Evolutionary conservation across 2,888 invertebrate genomes (phyloP).

Genomic region (Ctena decussata): DNA sequence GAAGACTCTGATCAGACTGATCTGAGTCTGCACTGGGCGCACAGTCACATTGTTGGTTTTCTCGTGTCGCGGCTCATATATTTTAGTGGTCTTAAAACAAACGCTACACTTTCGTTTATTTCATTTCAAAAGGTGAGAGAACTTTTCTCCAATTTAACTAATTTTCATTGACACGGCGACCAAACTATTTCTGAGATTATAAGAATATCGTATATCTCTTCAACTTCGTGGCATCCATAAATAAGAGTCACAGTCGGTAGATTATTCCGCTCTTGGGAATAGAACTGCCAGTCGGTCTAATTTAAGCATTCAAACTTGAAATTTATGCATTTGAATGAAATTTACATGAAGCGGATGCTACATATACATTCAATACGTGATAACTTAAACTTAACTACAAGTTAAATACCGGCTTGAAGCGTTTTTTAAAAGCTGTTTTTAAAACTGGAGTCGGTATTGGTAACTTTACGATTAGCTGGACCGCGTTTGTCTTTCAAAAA

Average conservation of each 20-base stretch:
- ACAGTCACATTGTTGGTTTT: too few relatives aligned
- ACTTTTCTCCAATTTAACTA: too few relatives aligned
- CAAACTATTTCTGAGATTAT: neutral
- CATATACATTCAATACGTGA: neutral
- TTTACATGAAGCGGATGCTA: neutral
- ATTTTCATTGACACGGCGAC: too few relatives aligned
- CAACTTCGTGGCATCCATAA: neutral
- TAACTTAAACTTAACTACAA: neutral
- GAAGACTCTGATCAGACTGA: too few relatives aligned
- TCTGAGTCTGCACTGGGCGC: too few relatives aligned
- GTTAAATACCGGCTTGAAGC: conserved; percentile 1
- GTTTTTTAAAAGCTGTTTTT: neutral
- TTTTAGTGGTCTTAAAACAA: too few relatives aligned
- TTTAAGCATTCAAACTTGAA: neutral
- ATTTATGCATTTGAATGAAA: conserved; percentile 3
- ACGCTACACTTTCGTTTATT: too few relatives aligned
- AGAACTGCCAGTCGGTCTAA: neutral
- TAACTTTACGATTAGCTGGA: neutral
- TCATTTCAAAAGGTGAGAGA: too few relatives aligned
- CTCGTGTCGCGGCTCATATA: too few relatives aligned
- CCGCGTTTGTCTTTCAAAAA: neutral
- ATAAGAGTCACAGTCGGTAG: neutral
- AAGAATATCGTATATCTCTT: neutral
- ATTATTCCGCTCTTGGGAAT: conserved; percentile 4
- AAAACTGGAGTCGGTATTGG: neutral